Percentiles rank a stretch among this genome's conserved stretches.
These are phyloP conservation scores for Serrognathus titanus DNA, from an alignment of 2,888 invertebrate species.

Conservation along the genomic window DNA sequence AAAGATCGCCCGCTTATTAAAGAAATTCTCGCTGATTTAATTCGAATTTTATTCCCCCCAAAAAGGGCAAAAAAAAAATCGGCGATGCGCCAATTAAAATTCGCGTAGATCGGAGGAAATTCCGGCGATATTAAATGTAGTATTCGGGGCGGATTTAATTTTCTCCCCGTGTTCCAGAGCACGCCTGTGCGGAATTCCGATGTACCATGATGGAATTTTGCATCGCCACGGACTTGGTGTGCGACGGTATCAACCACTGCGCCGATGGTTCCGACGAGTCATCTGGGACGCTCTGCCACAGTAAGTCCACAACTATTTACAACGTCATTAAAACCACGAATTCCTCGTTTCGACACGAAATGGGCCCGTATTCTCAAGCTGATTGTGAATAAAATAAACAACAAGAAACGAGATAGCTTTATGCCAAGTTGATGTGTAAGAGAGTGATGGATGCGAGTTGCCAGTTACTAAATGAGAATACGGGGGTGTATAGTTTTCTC, in stretches of 20 bases:
- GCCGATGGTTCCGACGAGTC: constrained; percentile 92
- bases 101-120: not conserved
- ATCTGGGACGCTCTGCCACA: constrained; percentile 78
- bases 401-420: not conserved
- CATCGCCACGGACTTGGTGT: constrained; percentile 85
- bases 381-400: not conserved
- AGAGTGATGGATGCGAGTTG: too few relatives aligned
- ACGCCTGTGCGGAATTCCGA: constrained; percentile 84
- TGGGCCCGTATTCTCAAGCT: not conserved
- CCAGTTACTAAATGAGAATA: too few relatives aligned
- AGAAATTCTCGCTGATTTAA: too few relatives aligned
- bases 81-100: not conserved
- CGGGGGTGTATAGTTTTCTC: too few relatives aligned
- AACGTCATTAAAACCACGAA: not conserved
- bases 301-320: constrained; percentile 54
- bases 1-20: too few relatives aligned
- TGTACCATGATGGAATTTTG: constrained; percentile 87
- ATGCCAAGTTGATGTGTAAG: too few relatives aligned
- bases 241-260: constrained; percentile 92
- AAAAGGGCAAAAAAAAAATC: not conserved
- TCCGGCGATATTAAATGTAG: too few relatives aligned
- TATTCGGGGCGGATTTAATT: too few relatives aligned
- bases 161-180: constrained; percentile 60
- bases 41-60: too few relatives aligned
- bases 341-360: not conserved